Base-by-base conservation (phyloP, 92 coral and sea anemone genomes). In the Galaxea fascicularis region DNA sequence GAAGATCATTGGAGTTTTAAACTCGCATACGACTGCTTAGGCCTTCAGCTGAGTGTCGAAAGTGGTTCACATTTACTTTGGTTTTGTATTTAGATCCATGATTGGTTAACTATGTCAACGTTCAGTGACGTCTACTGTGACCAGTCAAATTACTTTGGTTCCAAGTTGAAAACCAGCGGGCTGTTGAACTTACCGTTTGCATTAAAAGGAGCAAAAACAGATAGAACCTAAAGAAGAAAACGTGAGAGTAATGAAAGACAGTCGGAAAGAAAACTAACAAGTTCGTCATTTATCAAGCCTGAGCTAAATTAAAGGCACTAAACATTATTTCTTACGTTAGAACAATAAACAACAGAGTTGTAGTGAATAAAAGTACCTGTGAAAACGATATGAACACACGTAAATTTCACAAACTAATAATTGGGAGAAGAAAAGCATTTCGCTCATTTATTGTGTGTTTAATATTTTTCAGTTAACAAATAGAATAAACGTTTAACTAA, bases 161-260 rank as follows among this genome's bases (percentile, higher is more conserved):
- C 11, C 11, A 11, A 11, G 56, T 10, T 15, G 17, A 10, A 49
- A 10, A 11, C 56, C 56, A 49, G 28, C 28, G 3, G 2, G 6
- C 27, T 27, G 21, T 22, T 9, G 28, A 1, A 64, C 83, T 78
- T 47, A 78, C 83, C 83, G 25, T 80, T 67, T 24, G 30, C 76
- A 67, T 51, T 30, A 41, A 29, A 31, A 68, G 22, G 24, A 64
- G 30, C 65, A 54, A 49, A 68, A 67, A 20, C 74, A 49, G 68
- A 51, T 24, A 28, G 16, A 70, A 57, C 85, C 75, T 80, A 10
- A 1, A 70, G 66, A 51, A 22, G 4, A 22, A 66, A 5, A 27
- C 1, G 2, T 29, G 51, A 4, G 7, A 15, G 51, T 22, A 65
- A 65, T 16, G 10, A 71, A n/a, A 20, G 9, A 17, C 4, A 27